phyloP scores from a whole-genome alignment of 2,797 vertebrate species.

The Syngnathus rostellatus region DNA sequence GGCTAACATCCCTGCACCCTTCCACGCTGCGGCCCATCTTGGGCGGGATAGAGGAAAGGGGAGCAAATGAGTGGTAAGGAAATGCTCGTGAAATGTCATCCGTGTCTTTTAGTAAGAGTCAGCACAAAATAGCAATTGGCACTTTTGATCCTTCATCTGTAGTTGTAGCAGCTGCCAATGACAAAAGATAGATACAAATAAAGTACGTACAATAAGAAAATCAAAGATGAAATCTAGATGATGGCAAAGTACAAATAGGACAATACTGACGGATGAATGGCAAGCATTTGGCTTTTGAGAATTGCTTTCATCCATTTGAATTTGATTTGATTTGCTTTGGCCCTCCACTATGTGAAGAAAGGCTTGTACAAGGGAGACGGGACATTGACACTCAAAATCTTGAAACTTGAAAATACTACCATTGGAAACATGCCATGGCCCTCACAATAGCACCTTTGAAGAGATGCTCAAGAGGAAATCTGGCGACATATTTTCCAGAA shows the following conservation, averaged over 20 bases:
- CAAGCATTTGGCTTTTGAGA: no score
- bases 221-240: no score
- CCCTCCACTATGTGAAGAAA: neutral
- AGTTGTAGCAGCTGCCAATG: neutral
- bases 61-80: neutral
- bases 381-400: neutral
- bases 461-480: neutral
- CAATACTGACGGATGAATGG: no score
- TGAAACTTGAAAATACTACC: neutral
- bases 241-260: no score
- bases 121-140: neutral
- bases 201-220: no score
- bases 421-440: neutral
- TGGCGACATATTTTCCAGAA: slow-evolving; percentile 1
- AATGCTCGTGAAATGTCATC: neutral
- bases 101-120: neutral
- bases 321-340: no score
- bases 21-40: slow-evolving; percentile 29
- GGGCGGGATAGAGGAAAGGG: neutral
- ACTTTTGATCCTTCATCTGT: neutral
- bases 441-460: neutral
- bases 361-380: neutral
- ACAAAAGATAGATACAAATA: no score
- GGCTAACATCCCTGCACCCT: slow-evolving; percentile 29
- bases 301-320: no score